These are phyloP conservation scores for Epicauta chinensis DNA, from an alignment of 1,140 invertebrate genomes.

Conservation along the genomic window DNA sequence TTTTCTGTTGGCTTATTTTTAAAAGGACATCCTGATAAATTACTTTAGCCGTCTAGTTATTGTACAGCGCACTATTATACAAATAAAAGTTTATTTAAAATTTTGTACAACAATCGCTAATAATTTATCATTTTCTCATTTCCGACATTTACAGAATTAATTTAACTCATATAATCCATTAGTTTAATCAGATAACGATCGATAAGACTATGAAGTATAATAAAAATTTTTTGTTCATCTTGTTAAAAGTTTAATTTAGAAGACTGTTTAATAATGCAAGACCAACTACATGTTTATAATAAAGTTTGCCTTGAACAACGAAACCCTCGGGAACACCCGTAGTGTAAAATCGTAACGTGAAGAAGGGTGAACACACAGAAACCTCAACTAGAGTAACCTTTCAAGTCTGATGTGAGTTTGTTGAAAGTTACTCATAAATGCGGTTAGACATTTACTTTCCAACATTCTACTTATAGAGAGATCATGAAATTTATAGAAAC, in stretches of 20 bases:
- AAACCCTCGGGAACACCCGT: conserved; percentile 18
- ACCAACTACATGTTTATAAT: conserved; percentile 17
- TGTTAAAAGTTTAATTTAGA: conserved; percentile 7
- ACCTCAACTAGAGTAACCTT: conserved; percentile 18
- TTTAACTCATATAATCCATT: background rate
- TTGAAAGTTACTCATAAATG: conserved; percentile 9
- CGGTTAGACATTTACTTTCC: conserved; percentile 8
- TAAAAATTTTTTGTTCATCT: background rate
- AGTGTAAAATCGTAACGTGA: conserved; percentile 7
- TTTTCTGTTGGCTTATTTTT: conserved; percentile 11
- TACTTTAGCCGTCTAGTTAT: background rate
- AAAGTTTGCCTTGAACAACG: conserved; percentile 19
- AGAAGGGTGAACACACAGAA: conserved; percentile 15
- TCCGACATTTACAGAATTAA: background rate
- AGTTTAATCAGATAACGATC: conserved; percentile 8
- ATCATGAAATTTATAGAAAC: too few species aligned
- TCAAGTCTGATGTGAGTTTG: conserved; percentile 12
- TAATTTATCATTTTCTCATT: conserved; percentile 13
- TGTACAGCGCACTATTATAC: conserved; percentile 2
- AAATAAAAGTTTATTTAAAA: conserved; percentile 11
- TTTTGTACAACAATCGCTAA: conserved; percentile 1
- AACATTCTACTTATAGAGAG: too few species aligned
- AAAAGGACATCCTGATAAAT: conserved; percentile 11
- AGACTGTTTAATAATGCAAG: conserved; percentile 19
- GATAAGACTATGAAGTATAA: background rate